Evolutionary conservation across 2,888 invertebrate genomes (phyloP), one percentile per base, ranked within the genome.

Genomic region (Heterodera filipjevi): DNA sequence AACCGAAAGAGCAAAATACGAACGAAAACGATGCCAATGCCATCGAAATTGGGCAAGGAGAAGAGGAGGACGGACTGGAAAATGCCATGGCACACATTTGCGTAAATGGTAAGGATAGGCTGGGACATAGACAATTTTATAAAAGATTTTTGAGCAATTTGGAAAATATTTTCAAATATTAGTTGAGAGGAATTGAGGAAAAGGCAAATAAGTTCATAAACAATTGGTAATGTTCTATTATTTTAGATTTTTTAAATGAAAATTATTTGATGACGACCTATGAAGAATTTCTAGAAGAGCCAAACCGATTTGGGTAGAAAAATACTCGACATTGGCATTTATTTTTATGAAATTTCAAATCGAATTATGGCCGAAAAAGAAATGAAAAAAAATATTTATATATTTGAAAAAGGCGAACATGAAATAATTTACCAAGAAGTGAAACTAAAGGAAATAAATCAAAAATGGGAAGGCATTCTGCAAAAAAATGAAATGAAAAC

Each of bases 321-420:
- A 59, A 59, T 59, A 5, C 59, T 59, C 59, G 59, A 59, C 59
- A 59, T 59, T 59, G 27, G 59, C 59, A n/a, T 59, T 59, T 27
- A 27, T 59, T 59, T 59, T 8, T 27, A 59, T 27, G 59, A 59
- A 27, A 59, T 59, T 59, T 59, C 27, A n/a, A 59, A 59, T 22
- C n/a, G 59, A 59, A 27, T 59, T n/a, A 10, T 6, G 5, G 59
- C 59, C 59, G 59, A n/a, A 6, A 27, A 59, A 59, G 59, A 27
- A 59, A 59, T 59, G n/a, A 59, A 59, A 27, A 59, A 27, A 12
- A 5, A n/a, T 10, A 59, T 59, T 59, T 59, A 3, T 27, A 59
- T 22, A n/a, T 27, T 59, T 27, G 12, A 59, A 27, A 59, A 59
- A 27, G 8, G 1, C 10, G 10, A 59, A 27, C 5, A 3, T 59